Evolutionary conservation across 64 coral and sea anemone species (phyloP), one percentile per base, ranked within the genome.

Genomic region (Anthopleura sola): DNA sequence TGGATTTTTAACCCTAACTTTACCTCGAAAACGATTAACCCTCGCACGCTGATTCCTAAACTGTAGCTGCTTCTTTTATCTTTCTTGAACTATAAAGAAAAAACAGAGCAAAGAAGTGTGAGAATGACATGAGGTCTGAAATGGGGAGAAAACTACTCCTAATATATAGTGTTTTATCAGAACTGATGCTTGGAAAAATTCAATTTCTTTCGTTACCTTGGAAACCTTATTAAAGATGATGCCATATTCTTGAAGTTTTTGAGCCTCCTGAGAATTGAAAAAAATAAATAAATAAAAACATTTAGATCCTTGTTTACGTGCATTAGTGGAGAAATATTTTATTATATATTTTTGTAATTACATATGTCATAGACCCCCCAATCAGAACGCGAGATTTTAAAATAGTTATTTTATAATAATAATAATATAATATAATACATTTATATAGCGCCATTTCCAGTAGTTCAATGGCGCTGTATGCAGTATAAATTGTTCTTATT

Each of bases 241-340:
- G 36, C 95, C 95, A 89, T 98, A 98, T 44, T 98, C 95, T 44
- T 98, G 95, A 54, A 98, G 58, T 48, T 98, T 98, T 48, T 98
- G 95, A n/a, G 95, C 95, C 78, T 98, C 95, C 95, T 98, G 60
- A 34, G n/a, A n/a, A n/a, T n/a, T n/a, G n/a, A n/a, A n/a, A n/a
- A n/a, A n/a, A n/a, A n/a, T 64, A 57, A 56, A 47, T 57, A 39
- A 9, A 32, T 2, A 34, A 78, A 85, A 83, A 37, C 5, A 8
- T 62, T 62, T 9, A 24, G 50, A 55, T 33, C 28, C 33, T 8
- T 11, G 80, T 44, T 44, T 44, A 44, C 40, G n/a, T n/a, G n/a
- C n/a, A n/a, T n/a, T n/a, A n/a, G n/a, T n/a, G n/a, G n/a, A n/a
- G n/a, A n/a, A n/a, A n/a, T n/a, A n/a, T n/a, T n/a, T n/a, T n/a